Evolutionary conservation across 2,797 vertebrate genomes (phyloP).

Genomic region (Scomberomorus guttatus): DNA sequence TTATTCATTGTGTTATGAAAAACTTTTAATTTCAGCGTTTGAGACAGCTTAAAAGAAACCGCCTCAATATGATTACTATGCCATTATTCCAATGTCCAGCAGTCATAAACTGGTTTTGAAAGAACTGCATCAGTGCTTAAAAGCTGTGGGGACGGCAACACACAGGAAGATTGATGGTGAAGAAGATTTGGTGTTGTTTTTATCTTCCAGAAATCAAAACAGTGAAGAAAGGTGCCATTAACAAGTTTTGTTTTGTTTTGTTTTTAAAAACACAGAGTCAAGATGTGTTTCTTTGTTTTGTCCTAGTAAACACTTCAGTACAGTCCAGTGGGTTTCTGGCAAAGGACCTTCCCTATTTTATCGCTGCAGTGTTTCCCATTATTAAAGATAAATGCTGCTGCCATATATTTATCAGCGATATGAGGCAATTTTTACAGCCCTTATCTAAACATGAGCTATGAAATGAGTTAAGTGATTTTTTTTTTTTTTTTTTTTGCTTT

Average conservation of each 20-base stretch:
- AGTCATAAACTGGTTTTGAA: neutral
- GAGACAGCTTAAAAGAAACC: neutral
- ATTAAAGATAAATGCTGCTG: constrained; percentile 49
- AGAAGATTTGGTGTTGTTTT: neutral
- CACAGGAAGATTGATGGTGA: neutral
- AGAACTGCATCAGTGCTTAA: neutral
- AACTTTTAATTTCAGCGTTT: neutral
- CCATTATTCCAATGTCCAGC: constrained; percentile 10
- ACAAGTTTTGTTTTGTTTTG: neutral
- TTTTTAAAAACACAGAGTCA: neutral
- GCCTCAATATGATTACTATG: neutral
- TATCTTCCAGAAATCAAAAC: constrained; percentile 10
- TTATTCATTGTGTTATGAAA: neutral
- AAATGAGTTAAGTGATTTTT: constrained; percentile 24
- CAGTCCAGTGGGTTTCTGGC: constrained; percentile 18
- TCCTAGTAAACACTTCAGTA: constrained; percentile 1
- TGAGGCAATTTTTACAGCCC: constrained; percentile 18
- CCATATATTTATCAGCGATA: constrained; percentile 42
- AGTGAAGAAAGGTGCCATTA: neutral
- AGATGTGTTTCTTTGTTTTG: constrained; percentile 29
- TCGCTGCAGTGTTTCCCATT: constrained; percentile 19
- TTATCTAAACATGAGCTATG: constrained; percentile 31
- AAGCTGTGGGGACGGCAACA: neutral
- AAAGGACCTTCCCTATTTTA: constrained; percentile 12
- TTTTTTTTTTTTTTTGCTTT: constrained; percentile 5